phyloP scores from a whole-genome alignment of 2,113 vertebrate species.

The Entelurus aequoreus region DNA sequence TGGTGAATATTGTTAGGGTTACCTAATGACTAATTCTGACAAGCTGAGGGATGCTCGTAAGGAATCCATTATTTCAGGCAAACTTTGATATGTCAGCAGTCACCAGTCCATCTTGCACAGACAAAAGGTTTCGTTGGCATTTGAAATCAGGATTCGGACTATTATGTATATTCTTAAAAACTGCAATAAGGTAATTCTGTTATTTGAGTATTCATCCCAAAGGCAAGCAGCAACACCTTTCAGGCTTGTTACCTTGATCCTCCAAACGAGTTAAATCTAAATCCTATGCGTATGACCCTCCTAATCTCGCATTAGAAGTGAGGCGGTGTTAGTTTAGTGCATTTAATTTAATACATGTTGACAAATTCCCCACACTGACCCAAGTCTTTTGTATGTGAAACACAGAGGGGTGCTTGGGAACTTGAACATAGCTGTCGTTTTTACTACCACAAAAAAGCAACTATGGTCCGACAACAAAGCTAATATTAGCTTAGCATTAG shows the following conservation, averaged over 20 bases:
- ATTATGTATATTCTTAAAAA: background rate
- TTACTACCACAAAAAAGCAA: constrained; percentile 36
- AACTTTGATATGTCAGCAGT: too few relatives aligned
- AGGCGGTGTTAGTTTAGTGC: constrained; percentile 76
- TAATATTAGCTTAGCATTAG: constrained; percentile 79
- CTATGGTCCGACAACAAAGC: constrained; percentile 52
- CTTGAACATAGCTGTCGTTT: constrained; percentile 45
- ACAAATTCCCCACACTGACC: constrained; percentile 74
- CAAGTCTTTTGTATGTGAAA: constrained; percentile 69
- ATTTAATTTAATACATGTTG: constrained; percentile 77
- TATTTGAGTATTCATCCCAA: constrained; percentile 2
- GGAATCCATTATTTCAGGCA: too few relatives aligned
- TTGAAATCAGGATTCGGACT: background rate
- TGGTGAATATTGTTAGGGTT: too few relatives aligned
- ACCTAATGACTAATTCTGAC: too few relatives aligned
- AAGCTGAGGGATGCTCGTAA: too few relatives aligned
- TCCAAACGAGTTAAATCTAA: constrained; percentile 73
- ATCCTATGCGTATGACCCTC: constrained; percentile 82
- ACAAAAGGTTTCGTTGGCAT: background rate
- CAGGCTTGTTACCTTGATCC: constrained; percentile 20
- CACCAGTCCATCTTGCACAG: background rate
- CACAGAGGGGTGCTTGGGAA: constrained; percentile 24
- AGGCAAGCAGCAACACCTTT: constrained; percentile 18
- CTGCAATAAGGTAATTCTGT: background rate
- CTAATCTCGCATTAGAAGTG: constrained; percentile 81